A percentile compares a stretch with the other conserved stretches of the same genome.
Evolutionary conservation across 2,888 invertebrate species (phyloP).

Genomic region (Sphaerophoria rueppellii): DNA sequence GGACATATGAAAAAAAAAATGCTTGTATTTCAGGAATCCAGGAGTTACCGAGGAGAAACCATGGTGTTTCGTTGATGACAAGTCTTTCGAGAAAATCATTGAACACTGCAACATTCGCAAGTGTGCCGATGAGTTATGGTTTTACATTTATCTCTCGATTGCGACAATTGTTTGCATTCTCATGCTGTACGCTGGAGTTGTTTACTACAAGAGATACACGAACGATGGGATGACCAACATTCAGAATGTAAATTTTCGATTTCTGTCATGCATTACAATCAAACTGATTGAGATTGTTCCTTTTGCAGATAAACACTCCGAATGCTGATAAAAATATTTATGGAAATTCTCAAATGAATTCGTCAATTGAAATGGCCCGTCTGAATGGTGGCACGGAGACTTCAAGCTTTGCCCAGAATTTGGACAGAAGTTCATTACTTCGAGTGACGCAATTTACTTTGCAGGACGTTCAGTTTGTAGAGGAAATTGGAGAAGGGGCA

Average conservation of each 20-base stretch:
- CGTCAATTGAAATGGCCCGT: conserved; percentile 93
- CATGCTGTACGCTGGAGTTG: conserved; percentile 84
- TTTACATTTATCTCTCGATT: conserved; percentile 89
- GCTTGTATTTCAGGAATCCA: conserved; percentile 88
- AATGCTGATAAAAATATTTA: conserved; percentile 91
- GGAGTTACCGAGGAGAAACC: conserved; percentile 91
- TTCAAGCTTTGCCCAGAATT: conserved; percentile 82
- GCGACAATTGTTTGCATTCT: conserved; percentile 83
- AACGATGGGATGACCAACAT: conserved; percentile 86
- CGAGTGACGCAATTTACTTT: conserved; percentile 93
- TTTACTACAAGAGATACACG: conserved; percentile 85
- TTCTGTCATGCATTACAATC: no score
- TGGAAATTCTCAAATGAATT: conserved; percentile 89
- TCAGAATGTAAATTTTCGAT: conserved; percentile 84
- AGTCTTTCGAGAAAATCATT: conserved; percentile 86
- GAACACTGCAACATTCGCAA: conserved; percentile 94
- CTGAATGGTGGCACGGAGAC: conserved; percentile 84
- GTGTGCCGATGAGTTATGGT: conserved; percentile 93
- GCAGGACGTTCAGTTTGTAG: conserved; percentile 92
- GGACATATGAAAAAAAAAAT: not conserved
- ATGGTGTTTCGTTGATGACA: conserved; percentile 93
- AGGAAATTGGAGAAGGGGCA: conserved; percentile 97
- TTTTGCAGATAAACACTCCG: conserved; percentile 85
- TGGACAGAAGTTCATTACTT: conserved; percentile 81
- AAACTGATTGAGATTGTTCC: not conserved